Evolutionary conservation across 1,140 invertebrate genomes (phyloP).

Genomic region (Mercenaria mercenaria): DNA sequence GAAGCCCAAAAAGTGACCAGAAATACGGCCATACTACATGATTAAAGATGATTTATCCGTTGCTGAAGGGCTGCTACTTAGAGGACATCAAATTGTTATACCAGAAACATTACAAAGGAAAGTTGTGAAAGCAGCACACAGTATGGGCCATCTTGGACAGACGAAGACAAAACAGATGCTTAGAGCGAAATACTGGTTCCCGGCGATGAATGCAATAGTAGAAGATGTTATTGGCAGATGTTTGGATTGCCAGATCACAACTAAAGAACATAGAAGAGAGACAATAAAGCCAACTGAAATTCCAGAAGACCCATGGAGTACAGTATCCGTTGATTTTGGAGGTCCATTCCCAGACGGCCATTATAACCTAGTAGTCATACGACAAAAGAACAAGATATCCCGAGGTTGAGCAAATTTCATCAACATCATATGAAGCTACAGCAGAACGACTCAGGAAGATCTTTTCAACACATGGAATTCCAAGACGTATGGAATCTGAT

Average conservation of each 20-base stretch:
- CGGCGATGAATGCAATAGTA: slow-evolving; percentile 53
- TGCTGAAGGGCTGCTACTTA: slow-evolving; percentile 54
- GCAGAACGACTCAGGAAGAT: slow-evolving; percentile 58
- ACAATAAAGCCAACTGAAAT: slow-evolving; percentile 2
- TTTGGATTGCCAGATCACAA: slow-evolving; percentile 62
- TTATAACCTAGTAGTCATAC: slow-evolving; percentile 75
- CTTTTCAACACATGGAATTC: slow-evolving; percentile 61
- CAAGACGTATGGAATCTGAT: slow-evolving; percentile 68
- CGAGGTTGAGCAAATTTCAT: slow-evolving; percentile 65
- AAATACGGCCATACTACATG: slow-evolving; percentile 49
- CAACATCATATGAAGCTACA: slow-evolving; percentile 27
- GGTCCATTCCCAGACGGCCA: slow-evolving; percentile 74
- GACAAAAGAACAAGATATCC: slow-evolving; percentile 78
- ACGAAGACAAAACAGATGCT: slow-evolving; percentile 71
- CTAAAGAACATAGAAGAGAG: slow-evolving; percentile 43
- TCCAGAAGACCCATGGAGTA: slow-evolving; percentile 9
- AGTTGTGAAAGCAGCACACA: slow-evolving; percentile 64
- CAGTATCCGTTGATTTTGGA: slow-evolving; percentile 75
- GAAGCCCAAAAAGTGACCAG: neutral
- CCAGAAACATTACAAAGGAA: slow-evolving; percentile 58
- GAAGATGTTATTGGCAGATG: slow-evolving; percentile 64
- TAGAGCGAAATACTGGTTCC: slow-evolving; percentile 69
- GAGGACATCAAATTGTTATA: slow-evolving; percentile 64
- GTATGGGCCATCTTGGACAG: slow-evolving; percentile 67
- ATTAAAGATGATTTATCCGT: slow-evolving; percentile 55